Evolutionary conservation across 1,140 invertebrate genomes (phyloP).

Genomic region (Cryptotermes secundus): DNA sequence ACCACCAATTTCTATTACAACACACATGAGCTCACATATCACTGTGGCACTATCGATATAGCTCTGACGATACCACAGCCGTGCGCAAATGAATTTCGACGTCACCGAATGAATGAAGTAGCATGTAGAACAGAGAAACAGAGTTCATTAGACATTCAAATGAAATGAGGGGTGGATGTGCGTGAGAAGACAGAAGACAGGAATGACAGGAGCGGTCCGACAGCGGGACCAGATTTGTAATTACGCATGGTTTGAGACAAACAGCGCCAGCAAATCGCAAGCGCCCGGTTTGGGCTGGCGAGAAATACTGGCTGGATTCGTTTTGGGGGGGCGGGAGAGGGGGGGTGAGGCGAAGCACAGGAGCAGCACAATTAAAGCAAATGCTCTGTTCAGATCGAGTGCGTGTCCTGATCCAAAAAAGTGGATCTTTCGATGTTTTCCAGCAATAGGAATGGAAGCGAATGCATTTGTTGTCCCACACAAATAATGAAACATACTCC

Average conservation of each 20-base stretch:
- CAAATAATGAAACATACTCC: no score
- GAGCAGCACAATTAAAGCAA: background rate
- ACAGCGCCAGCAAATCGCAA: background rate
- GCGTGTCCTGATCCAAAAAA: background rate
- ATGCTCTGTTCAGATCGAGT: background rate
- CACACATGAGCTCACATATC: background rate
- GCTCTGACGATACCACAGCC: no score
- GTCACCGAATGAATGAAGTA: background rate
- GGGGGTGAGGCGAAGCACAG: background rate
- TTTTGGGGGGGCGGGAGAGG: background rate
- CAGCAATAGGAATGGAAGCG: no score
- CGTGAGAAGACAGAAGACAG: no score
- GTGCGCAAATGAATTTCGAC: background rate
- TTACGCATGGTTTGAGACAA: background rate
- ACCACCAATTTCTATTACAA: background rate
- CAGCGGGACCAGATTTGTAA: background rate
- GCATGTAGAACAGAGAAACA: background rate
- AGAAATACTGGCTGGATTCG: background rate
- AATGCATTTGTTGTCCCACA: no score
- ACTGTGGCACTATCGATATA: background rate
- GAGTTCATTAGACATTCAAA: conserved; percentile 19
- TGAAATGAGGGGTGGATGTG: background rate
- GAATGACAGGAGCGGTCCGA: no score
- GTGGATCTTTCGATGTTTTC: no score
- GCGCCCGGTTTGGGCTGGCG: background rate